phyloP scores from a whole-genome alignment of 2,888 invertebrate species.

The Archips crataeganus region DNA sequence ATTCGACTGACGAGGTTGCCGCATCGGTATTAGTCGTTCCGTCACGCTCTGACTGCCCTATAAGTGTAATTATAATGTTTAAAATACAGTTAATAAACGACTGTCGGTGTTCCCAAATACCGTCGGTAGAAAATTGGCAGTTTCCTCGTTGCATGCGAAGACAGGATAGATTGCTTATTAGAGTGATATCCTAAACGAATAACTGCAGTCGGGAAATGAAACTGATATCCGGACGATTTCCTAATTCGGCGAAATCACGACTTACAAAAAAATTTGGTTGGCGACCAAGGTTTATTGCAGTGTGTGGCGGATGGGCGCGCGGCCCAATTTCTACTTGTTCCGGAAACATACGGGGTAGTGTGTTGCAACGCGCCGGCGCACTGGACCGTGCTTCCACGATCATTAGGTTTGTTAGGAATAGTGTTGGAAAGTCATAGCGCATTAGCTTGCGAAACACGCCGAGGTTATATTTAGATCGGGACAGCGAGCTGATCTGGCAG shows the following conservation, averaged over 20 bases:
- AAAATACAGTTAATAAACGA: conserved; percentile 35
- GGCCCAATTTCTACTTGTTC: conserved; percentile 67
- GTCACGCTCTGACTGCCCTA: conserved; percentile 36
- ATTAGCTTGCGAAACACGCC: conserved; percentile 59
- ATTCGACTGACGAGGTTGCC: conserved; percentile 22
- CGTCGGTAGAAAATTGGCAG: not conserved
- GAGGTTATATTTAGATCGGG: conserved; percentile 49
- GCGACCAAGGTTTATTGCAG: conserved; percentile 55
- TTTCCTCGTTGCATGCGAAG: conserved; percentile 8
- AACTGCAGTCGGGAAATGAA: conserved; percentile 3
- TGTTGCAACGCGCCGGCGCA: conserved; percentile 57
- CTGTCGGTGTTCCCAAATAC: conserved; percentile 6
- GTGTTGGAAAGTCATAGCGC: conserved; percentile 42
- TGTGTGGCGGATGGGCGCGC: conserved; percentile 48
- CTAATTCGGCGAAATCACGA: conserved; percentile 10
- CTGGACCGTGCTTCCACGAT: conserved; percentile 74
- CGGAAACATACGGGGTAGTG: conserved; percentile 61
- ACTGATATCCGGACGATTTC: conserved; percentile 8
- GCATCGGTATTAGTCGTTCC: conserved; percentile 26
- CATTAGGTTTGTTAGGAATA: conserved; percentile 58
- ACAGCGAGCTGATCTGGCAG: conserved; percentile 19
- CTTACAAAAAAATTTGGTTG: conserved; percentile 15
- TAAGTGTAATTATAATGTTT: conserved; percentile 20
- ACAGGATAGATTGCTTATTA: not conserved
- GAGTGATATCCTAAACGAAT: conserved; percentile 15